Percentiles rank a stretch among this genome's conserved stretches.
Evolutionary conservation across 2,113 vertebrate species (phyloP).

Genomic region (Ictalurus furcatus): DNA sequence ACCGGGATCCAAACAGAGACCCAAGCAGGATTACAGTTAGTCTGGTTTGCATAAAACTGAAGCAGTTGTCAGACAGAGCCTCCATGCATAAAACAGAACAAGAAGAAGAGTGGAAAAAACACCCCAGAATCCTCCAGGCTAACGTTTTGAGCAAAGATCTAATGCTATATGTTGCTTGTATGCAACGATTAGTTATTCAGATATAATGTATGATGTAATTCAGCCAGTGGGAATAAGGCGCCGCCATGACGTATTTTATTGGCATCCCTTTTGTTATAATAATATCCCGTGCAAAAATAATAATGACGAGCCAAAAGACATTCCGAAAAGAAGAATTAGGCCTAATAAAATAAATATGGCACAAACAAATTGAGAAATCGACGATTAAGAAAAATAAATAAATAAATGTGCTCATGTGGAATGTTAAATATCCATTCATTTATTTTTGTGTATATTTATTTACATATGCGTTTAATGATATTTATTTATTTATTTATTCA

Average conservation of each 20-base stretch:
- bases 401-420: background rate
- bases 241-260: background rate
- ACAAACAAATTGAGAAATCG: background rate
- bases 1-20: background rate
- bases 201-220: background rate
- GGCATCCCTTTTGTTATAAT: background rate
- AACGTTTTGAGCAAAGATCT: background rate
- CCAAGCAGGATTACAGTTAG: background rate
- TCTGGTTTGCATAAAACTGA: background rate
- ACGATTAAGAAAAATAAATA: background rate
- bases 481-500: background rate
- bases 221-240: background rate
- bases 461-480: background rate
- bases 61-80: background rate
- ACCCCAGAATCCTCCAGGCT: background rate
- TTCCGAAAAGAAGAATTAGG: too few relatives aligned
- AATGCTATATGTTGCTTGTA: too few relatives aligned
- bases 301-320: background rate
- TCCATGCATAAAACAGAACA: background rate
- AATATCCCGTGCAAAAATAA: background rate
- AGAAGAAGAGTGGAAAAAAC: background rate
- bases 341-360: background rate
- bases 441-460: background rate
- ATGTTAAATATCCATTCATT: background rate
- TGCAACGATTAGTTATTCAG: background rate